A percentile compares a stretch with the other conserved stretches of the same genome.
These are phyloP conservation scores for Melanotaenia pygmaea DNA, from an alignment of 2,797 vertebrate species.

Conservation along the genomic window DNA sequence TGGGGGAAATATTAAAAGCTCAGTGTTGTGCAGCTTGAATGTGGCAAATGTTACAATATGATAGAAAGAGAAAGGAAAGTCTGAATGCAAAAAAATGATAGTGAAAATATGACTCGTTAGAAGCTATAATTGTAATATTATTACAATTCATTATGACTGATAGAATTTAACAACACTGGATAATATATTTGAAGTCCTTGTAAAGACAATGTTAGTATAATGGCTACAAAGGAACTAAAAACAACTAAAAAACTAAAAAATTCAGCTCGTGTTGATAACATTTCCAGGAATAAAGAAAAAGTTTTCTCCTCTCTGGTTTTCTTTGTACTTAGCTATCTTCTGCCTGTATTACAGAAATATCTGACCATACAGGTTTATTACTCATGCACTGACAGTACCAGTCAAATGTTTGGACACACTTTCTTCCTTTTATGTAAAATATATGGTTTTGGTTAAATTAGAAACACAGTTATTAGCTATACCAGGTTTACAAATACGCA, in stretches of 20 bases:
- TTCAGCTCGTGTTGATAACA: neutral
- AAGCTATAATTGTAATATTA: neutral
- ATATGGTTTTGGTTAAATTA: slow-evolving; percentile 4
- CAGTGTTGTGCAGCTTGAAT: neutral
- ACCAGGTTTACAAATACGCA: neutral
- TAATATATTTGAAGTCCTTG: neutral
- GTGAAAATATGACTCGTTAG: neutral
- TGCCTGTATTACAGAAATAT: slow-evolving; percentile 27
- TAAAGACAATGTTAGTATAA: neutral
- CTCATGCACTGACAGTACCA: neutral
- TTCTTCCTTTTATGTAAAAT: neutral
- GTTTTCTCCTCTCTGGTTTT: neutral
- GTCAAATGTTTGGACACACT: too few species aligned
- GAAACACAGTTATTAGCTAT: neutral
- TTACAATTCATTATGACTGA: neutral
- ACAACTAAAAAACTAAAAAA: neutral
- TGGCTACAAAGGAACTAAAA: neutral
- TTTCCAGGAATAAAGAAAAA: neutral
- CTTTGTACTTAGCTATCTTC: slow-evolving; percentile 7
- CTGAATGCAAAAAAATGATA: neutral
- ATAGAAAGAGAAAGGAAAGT: neutral
- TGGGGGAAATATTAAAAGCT: neutral
- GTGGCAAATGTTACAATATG: neutral
- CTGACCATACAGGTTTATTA: slow-evolving; percentile 23
- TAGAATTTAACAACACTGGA: neutral